phyloP scores from a whole-genome alignment of 2,888 invertebrate species.

The Pediacus dermestoides region DNA sequence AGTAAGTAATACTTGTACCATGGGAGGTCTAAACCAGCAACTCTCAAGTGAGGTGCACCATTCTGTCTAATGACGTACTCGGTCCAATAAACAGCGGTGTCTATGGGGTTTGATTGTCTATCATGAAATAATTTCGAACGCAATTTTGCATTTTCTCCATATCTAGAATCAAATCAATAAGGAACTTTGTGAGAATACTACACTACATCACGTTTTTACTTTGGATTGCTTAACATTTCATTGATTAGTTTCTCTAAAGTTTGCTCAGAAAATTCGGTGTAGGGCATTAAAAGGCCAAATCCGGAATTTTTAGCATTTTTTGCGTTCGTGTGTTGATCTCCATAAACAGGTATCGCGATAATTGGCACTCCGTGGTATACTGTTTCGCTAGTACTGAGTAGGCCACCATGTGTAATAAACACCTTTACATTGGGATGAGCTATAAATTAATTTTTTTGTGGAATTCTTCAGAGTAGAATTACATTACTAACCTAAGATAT shows the following conservation, averaged over 20 bases:
- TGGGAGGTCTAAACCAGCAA: conserved; percentile 21
- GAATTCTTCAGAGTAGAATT: too few relatives aligned
- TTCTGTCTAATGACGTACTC: conserved; percentile 24
- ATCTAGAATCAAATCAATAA: too few relatives aligned
- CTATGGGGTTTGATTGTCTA: conserved; percentile 19
- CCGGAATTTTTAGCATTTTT: conserved; percentile 45
- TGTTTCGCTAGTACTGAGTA: conserved; percentile 57
- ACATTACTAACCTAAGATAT: too few relatives aligned
- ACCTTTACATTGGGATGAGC: conserved; percentile 55
- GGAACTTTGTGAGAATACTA: not conserved
- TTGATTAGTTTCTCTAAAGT: conserved; percentile 42
- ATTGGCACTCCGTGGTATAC: conserved; percentile 53
- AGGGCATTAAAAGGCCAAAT: conserved; percentile 39
- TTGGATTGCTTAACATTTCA: conserved; percentile 48
- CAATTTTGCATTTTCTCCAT: conserved; percentile 16
- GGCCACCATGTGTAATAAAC: conserved; percentile 60
- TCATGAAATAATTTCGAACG: too few relatives aligned
- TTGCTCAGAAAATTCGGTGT: conserved; percentile 50
- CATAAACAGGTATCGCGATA: conserved; percentile 53
- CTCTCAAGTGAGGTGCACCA: too few relatives aligned
- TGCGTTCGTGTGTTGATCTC: conserved; percentile 54
- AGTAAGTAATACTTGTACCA: conserved; percentile 24
- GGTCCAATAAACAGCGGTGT: conserved; percentile 23
- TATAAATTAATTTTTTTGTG: too few relatives aligned
- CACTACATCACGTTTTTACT: conserved; percentile 18